phyloP scores from a whole-genome alignment of 2,888 invertebrate species.

The Tetragnatha montana region DNA sequence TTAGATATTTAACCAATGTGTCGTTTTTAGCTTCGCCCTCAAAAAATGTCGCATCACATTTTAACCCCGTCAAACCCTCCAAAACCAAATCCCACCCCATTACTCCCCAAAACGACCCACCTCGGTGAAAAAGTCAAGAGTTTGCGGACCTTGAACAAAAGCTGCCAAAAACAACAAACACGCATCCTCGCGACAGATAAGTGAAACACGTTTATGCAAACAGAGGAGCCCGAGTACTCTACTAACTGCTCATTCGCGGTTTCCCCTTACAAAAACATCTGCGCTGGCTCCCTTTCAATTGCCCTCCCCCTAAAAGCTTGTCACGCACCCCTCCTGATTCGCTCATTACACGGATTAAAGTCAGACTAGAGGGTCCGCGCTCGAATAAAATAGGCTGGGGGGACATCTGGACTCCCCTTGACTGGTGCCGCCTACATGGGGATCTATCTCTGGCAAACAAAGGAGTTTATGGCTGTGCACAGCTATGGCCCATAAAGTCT shows the following conservation, averaged over 20 bases:
- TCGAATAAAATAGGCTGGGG: constrained; percentile 66
- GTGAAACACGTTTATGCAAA: too few relatives aligned
- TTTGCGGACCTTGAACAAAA: too few relatives aligned
- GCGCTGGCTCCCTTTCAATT: constrained; percentile 26
- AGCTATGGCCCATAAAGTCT: background rate
- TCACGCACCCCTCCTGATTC: constrained; percentile 69
- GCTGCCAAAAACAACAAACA: too few relatives aligned
- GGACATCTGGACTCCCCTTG: constrained; percentile 67
- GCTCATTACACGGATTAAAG: constrained; percentile 71
- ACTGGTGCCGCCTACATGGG: constrained; percentile 65
- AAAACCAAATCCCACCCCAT: too few relatives aligned
- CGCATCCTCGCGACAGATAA: too few relatives aligned
- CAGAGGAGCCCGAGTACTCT: background rate
- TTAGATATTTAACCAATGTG: too few relatives aligned
- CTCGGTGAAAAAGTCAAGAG: too few relatives aligned
- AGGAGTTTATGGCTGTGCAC: constrained; percentile 51
- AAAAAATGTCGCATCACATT: too few relatives aligned
- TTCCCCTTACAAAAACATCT: too few relatives aligned
- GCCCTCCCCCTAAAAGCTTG: constrained; percentile 65
- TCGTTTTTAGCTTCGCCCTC: too few relatives aligned
- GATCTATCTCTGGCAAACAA: constrained; percentile 55
- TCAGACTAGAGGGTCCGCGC: constrained; percentile 61
- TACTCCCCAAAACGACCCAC: too few relatives aligned
- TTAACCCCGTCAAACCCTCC: too few relatives aligned
- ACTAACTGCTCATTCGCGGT: background rate